These are phyloP conservation scores for Horisme vitalbata DNA, from an alignment of 2,888 invertebrate species.

Conservation along the genomic window DNA sequence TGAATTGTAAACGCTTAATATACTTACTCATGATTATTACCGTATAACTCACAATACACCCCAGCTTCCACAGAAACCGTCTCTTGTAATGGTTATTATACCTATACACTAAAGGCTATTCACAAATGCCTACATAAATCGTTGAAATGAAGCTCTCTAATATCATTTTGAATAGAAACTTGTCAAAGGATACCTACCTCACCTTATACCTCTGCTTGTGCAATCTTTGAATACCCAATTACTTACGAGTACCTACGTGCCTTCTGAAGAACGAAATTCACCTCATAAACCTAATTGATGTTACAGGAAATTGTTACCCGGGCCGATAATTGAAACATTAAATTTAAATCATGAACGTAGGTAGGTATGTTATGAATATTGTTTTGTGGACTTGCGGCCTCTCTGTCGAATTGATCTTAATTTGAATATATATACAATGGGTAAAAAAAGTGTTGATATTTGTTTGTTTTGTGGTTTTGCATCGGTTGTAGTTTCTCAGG, in stretches of 20 bases:
- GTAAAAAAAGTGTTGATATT: no score
- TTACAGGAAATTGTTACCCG: constrained; percentile 8
- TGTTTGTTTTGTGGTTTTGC: no score
- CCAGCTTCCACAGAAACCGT: not conserved
- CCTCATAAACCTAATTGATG: constrained; percentile 8
- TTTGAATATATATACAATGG: no score
- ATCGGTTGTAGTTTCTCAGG: no score
- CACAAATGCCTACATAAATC: not conserved
- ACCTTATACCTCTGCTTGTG: not conserved
- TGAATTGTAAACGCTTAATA: no score
- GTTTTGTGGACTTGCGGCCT: no score
- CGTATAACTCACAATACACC: no score
- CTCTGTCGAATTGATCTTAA: no score
- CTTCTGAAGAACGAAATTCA: constrained; percentile 8
- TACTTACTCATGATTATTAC: no score
- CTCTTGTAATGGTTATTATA: not conserved
- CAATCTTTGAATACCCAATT: constrained; percentile 17
- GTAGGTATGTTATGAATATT: no score
- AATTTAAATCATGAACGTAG: no score
- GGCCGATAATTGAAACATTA: no score
- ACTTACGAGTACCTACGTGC: constrained; percentile 2
- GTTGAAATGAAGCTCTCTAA: not conserved
- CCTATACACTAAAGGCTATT: not conserved
- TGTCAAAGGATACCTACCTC: constrained; percentile 1
- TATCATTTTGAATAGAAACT: constrained; percentile 6